These are phyloP conservation scores for Onychostoma macrolepis DNA, from an alignment of 2,113 vertebrate genomes.

Conservation along the genomic window DNA sequence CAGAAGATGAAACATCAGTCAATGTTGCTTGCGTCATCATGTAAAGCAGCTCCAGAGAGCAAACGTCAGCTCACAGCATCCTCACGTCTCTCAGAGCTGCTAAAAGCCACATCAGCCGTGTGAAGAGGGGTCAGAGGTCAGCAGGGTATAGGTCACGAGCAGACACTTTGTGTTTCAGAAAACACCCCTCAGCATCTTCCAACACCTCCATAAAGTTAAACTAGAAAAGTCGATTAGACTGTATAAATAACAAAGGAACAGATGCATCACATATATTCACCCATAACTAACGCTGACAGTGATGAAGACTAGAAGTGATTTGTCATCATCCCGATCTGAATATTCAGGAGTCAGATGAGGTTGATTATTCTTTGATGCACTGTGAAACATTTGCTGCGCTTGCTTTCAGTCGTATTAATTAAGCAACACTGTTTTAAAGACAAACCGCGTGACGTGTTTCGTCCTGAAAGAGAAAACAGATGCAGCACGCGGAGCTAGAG, in stretches of 20 bases:
- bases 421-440: slow-evolving; percentile 48
- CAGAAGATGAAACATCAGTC: not conserved
- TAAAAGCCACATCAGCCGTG: not conserved
- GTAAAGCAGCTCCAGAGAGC: not conserved
- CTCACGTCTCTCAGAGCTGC: not conserved
- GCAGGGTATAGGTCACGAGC: not conserved
- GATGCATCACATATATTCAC: not conserved
- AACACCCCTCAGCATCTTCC: not conserved
- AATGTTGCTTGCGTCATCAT: not conserved
- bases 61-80: not conserved
- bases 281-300: slow-evolving; percentile 39
- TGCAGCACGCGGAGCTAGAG: slow-evolving; percentile 71
- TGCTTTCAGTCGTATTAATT: slow-evolving; percentile 2
- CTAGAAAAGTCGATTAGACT: not conserved
- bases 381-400: slow-evolving; percentile 14
- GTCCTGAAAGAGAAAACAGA: slow-evolving; percentile 39
- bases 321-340: not conserved
- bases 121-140: slow-evolving; percentile 18
- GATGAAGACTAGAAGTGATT: slow-evolving; percentile 6
- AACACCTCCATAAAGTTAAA: not conserved
- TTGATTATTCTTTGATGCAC: slow-evolving; percentile 6
- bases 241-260: not conserved
- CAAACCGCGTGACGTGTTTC: slow-evolving; percentile 25
- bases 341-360: not conserved
- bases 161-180: not conserved